These are phyloP conservation scores for Steinernema scapterisci DNA, from an alignment of 2,888 invertebrate genomes.

Conservation along the genomic window DNA sequence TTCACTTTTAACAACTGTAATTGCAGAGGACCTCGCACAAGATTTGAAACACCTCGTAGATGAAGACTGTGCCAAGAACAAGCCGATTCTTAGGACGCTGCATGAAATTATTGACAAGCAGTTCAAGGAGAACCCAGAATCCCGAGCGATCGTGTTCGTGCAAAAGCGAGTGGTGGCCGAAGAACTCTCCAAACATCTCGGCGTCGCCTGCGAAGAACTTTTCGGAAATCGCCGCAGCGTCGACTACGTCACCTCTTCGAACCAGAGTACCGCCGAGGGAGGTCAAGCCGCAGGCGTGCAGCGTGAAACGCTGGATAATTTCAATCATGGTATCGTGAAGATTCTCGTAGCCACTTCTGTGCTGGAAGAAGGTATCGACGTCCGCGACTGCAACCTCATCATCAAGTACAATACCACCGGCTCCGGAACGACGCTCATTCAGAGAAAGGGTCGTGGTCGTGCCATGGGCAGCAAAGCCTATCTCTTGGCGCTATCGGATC, in stretches of 20 bases:
- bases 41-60: not conserved
- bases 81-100: constrained; percentile 16
- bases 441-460: constrained; percentile 58
- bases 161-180: constrained; percentile 45
- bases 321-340: constrained; percentile 49
- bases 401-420: constrained; percentile 61
- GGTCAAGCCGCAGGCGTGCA: constrained; percentile 45
- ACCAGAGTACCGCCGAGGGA: constrained; percentile 39
- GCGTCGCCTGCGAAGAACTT: not conserved
- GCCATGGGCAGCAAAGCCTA: constrained; percentile 54
- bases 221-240: constrained; percentile 3
- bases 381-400: constrained; percentile 62
- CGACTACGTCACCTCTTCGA: constrained; percentile 32
- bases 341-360: constrained; percentile 63
- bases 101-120: not conserved
- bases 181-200: constrained; percentile 41
- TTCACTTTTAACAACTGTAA: not conserved
- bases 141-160: constrained; percentile 48
- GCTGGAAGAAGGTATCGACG: constrained; percentile 65
- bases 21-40: not conserved
- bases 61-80: not conserved
- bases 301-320: constrained; percentile 40
- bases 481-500: constrained; percentile 50
- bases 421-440: constrained; percentile 56
- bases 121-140: constrained; percentile 33